Percentiles rank a stretch among this genome's conserved stretches.
phyloP scores from a whole-genome alignment of 1,140 invertebrate genomes.

The Drosophila repleta region DNA sequence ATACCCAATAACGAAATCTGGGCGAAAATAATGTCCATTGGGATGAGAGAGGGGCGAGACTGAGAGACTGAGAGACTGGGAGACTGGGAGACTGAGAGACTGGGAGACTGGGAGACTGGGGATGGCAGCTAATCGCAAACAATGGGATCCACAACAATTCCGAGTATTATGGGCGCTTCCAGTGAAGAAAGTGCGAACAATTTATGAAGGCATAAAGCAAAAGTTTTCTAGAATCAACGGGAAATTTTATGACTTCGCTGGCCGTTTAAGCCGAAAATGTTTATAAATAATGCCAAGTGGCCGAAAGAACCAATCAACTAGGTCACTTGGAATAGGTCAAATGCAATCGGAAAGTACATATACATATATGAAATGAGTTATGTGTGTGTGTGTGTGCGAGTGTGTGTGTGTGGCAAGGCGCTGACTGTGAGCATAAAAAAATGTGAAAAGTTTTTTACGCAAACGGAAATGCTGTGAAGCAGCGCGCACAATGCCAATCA shows the following conservation, averaged over 20 bases:
- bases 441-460: neutral
- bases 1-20: slow-evolving; percentile 8
- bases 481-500: neutral
- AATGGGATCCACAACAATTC: slow-evolving; percentile 42
- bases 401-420: neutral
- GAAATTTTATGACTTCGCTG: slow-evolving; percentile 50
- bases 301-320: slow-evolving; percentile 12
- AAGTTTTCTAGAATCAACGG: slow-evolving; percentile 24
- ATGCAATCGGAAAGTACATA: too few species aligned
- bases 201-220: slow-evolving; percentile 55
- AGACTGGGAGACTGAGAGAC: too few species aligned
- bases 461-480: slow-evolving; percentile 7
- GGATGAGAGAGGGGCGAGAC: too few species aligned
- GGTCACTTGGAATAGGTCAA: slow-evolving; percentile 44
- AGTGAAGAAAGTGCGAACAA: slow-evolving; percentile 65
- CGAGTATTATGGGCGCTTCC: slow-evolving; percentile 38
- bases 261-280: slow-evolving; percentile 53
- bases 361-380: slow-evolving; percentile 1
- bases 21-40: neutral
- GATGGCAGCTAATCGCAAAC: neutral
- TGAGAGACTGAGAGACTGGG: too few species aligned
- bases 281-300: slow-evolving; percentile 55
- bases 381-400: neutral
- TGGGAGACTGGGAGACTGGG: too few species aligned
- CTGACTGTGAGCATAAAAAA: neutral